phyloP scores from a whole-genome alignment of 2,797 vertebrate genomes.

The Megaceryle alcyon region DNA sequence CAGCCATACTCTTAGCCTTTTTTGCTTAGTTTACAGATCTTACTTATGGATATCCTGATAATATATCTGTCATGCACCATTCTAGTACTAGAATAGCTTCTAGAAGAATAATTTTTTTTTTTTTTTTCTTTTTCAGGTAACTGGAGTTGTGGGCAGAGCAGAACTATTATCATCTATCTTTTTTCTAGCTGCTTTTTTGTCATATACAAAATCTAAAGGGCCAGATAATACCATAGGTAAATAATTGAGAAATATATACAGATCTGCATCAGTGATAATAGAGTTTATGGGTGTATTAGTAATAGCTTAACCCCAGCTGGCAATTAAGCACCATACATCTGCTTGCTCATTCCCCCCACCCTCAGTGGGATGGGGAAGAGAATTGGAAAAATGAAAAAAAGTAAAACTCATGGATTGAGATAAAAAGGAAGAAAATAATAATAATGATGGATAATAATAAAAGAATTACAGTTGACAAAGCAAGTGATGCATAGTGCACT shows the following conservation, averaged over 20 bases:
- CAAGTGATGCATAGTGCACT: background rate
- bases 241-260: background rate
- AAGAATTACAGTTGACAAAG: background rate
- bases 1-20: background rate
- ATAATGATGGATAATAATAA: background rate
- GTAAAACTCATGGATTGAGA: background rate
- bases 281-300: background rate
- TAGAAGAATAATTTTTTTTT: background rate
- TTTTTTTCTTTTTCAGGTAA: conserved; percentile 82
- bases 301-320: background rate
- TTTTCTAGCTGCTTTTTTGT: conserved; percentile 93
- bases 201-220: conserved; percentile 95
- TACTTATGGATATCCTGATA: background rate
- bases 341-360: too few relatives aligned
- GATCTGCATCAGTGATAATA: background rate
- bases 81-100: background rate
- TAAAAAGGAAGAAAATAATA: background rate
- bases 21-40: background rate
- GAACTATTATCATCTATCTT: conserved; percentile 98
- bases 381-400: background rate
- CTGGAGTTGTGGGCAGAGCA: conserved; percentile 96
- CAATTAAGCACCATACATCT: background rate
- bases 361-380: background rate
- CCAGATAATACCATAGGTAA: conserved; percentile 92
- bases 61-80: background rate